A percentile compares a stretch with the other conserved stretches of the same genome.
Evolutionary conservation across 2,888 invertebrate genomes (phyloP).

Genomic region (Tuberolachnus salignus): DNA sequence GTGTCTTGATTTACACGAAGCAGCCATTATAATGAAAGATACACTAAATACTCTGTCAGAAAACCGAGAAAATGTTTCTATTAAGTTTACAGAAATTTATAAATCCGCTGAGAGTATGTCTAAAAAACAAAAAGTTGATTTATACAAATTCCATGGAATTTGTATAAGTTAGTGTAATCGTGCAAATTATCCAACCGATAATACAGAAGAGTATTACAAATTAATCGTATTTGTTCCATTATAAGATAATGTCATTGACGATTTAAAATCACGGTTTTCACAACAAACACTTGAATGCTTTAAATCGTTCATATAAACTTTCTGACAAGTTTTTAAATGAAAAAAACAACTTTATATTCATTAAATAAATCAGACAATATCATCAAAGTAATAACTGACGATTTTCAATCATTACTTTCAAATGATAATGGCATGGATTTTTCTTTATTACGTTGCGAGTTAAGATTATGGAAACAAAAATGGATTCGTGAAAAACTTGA

Average conservation of each 20-base stretch:
- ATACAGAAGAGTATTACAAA: neutral
- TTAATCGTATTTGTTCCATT: neutral
- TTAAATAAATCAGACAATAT: neutral
- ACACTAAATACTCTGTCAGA: slow-evolving; percentile 19
- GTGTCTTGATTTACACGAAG: slow-evolving; percentile 18
- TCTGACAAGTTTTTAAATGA: slow-evolving; percentile 7
- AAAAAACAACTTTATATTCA: neutral
- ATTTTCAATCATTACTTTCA: too few relatives aligned
- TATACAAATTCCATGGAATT: neutral
- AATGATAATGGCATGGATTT: too few relatives aligned
- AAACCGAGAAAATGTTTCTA: slow-evolving; percentile 19
- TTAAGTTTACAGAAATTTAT: neutral
- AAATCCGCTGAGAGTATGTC: neutral
- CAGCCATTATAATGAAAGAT: slow-evolving; percentile 30
- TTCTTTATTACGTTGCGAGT: too few relatives aligned
- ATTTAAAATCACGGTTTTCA: slow-evolving; percentile 12
- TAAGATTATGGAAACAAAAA: too few relatives aligned
- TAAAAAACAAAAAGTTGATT: slow-evolving; percentile 5
- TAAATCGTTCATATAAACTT: slow-evolving; percentile 3
- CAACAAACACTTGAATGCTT: slow-evolving; percentile 5
- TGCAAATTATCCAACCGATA: neutral
- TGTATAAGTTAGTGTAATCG: neutral
- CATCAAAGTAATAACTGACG: too few relatives aligned
- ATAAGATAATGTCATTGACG: neutral
- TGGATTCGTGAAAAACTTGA: too few relatives aligned